phyloP scores from a whole-genome alignment of 2,888 invertebrate genomes.

The Tenthredo notha region DNA sequence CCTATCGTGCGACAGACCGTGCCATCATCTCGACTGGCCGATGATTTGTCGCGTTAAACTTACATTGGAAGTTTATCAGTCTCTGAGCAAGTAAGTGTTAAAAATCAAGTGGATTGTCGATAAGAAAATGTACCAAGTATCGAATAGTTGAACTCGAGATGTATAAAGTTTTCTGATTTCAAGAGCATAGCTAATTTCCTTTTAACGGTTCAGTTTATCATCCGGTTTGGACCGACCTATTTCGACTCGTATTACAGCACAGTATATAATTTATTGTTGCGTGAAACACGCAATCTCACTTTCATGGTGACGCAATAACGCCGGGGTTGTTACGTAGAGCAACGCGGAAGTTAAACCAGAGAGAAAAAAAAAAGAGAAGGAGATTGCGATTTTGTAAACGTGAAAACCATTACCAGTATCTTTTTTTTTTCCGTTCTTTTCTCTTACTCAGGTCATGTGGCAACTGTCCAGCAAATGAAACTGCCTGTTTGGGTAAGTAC shows the following conservation, averaged over 20 bases:
- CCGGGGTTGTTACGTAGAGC: conserved; percentile 56
- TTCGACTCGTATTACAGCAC: conserved; percentile 34
- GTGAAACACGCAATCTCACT: conserved; percentile 59
- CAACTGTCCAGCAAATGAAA: conserved; percentile 83
- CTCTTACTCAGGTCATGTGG: conserved; percentile 82
- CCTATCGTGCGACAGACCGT: conserved; percentile 88
- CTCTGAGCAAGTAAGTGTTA: conserved; percentile 84
- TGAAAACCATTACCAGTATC: not conserved
- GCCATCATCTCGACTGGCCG: conserved; percentile 88
- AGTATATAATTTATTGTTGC: conserved; percentile 55
- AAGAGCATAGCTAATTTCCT: not conserved
- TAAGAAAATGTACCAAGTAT: not conserved
- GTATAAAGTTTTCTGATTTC: not conserved
- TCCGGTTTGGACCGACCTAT: not conserved
- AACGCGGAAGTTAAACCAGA: conserved; percentile 36
- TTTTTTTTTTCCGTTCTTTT: conserved; percentile 23
- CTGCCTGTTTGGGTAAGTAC: conserved; percentile 82
- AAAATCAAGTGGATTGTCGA: not conserved
- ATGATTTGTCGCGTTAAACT: conserved; percentile 90
- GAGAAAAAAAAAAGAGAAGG: not conserved
- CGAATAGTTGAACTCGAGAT: not conserved
- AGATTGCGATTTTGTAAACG: conserved; percentile 13
- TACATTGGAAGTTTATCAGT: conserved; percentile 86
- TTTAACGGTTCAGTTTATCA: not conserved
- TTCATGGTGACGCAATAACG: conserved; percentile 35